A percentile compares a stretch with the other conserved stretches of the same genome.
Conservation (phyloP, 30 jellyfish, hydroid and myxozoan genomes). For the Catostylus mosaicus region DNA sequence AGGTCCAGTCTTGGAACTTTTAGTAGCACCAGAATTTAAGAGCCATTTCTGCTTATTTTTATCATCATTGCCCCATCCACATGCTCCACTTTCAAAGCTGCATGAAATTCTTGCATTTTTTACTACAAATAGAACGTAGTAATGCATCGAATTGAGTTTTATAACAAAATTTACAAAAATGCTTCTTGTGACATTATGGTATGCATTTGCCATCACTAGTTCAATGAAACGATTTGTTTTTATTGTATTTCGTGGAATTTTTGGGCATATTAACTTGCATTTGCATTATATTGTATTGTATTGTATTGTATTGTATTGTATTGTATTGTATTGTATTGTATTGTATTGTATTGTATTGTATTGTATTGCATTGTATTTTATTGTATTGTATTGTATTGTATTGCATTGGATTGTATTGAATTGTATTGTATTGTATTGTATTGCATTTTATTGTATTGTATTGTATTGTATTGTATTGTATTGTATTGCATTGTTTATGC, state of each 20-base stretch:
- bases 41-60: constrained; percentile 62
- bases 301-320: neutral
- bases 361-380: neutral
- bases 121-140: too few relatives aligned
- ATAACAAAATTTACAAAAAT: too few relatives aligned
- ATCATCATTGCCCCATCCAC: constrained; percentile 86
- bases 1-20: constrained; percentile 88
- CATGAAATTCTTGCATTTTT: constrained; percentile 66
- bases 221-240: too few relatives aligned
- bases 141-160: too few relatives aligned
- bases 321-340: neutral
- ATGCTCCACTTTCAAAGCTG: constrained; percentile 69
- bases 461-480: neutral
- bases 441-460: neutral
- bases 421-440: neutral
- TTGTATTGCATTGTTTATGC: neutral
- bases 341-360: neutral
- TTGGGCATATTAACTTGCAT: neutral
- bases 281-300: too few relatives aligned
- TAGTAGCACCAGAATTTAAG: constrained; percentile 65
- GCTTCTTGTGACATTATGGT: too few relatives aligned
- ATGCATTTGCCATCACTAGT: too few relatives aligned
- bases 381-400: neutral
- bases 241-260: too few relatives aligned
- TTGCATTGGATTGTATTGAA: neutral